Evolutionary conservation across 2,113 vertebrate genomes (phyloP).

Genomic region (Rhinoptilus africanus): DNA sequence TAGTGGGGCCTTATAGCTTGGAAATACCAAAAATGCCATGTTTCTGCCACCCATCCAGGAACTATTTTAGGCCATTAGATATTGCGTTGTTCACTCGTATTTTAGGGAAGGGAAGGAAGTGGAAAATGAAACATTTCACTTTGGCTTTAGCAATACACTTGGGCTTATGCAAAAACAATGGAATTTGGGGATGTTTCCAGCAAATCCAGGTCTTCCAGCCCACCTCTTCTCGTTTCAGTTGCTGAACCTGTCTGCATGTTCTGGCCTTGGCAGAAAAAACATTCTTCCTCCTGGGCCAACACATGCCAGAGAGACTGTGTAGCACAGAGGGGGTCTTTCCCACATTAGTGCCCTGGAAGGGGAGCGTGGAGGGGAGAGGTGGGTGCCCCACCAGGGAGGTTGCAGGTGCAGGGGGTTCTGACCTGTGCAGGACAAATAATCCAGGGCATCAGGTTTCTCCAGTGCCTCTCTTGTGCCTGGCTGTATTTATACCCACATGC

Average conservation of each 20-base stretch:
- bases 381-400: neutral
- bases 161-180: neutral
- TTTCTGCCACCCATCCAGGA: neutral
- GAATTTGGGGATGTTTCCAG: neutral
- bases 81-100: neutral
- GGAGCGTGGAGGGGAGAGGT: neutral
- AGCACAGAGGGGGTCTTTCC: neutral
- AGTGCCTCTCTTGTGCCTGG: neutral
- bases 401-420: neutral
- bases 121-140: neutral
- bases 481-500: constrained; percentile 13
- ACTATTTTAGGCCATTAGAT: neutral
- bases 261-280: neutral
- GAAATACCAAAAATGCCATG: neutral
- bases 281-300: neutral
- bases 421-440: neutral
- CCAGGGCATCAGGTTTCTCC: neutral
- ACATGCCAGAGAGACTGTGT: neutral
- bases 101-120: neutral
- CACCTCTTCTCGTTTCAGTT: neutral
- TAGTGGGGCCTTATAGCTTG: neutral
- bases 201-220: neutral
- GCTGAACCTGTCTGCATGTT: neutral
- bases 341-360: neutral
- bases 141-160: neutral